Percentiles rank a stretch among this genome's conserved stretches.
Evolutionary conservation across 1,140 invertebrate genomes (phyloP).

Genomic region (Macrostomum lignano): DNA sequence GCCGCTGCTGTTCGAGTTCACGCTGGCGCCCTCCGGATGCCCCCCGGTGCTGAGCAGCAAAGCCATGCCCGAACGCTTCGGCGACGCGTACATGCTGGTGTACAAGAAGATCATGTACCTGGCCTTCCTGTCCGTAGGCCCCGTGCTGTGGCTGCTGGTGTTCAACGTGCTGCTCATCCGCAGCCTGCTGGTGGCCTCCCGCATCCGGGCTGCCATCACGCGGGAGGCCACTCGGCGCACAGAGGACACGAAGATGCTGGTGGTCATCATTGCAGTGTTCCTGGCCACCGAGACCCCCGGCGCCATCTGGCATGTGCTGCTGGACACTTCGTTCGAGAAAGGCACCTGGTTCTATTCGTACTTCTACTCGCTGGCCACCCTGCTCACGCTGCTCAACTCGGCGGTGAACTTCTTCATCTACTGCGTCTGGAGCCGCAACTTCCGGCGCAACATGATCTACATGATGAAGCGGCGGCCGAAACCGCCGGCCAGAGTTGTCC

Average conservation of each 20-base stretch:
- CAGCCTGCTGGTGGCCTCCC: background rate
- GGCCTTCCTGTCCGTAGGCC: background rate
- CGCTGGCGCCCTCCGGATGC: background rate
- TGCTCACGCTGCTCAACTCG: background rate
- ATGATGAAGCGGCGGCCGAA: no score
- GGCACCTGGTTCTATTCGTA: background rate
- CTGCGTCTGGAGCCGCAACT: background rate
- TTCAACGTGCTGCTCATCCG: background rate
- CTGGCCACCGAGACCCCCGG: background rate
- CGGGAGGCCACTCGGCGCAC: background rate
- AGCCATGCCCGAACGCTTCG: background rate
- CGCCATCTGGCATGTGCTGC: background rate
- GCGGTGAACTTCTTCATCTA: conserved; percentile 1
- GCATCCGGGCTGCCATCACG: background rate
- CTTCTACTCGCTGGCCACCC: background rate
- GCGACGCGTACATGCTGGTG: no score
- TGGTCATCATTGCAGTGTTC: conserved; percentile 1
- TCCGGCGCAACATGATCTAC: background rate
- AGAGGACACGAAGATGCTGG: conserved; percentile 1
- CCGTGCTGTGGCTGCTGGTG: background rate
- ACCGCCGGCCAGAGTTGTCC: no score
- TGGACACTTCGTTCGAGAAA: background rate
- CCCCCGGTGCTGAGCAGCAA: background rate
- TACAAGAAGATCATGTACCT: background rate
- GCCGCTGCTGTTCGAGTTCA: background rate